These are phyloP conservation scores for Zaprionus nigranus DNA, from an alignment of 1,140 invertebrate genomes.

Conservation along the genomic window DNA sequence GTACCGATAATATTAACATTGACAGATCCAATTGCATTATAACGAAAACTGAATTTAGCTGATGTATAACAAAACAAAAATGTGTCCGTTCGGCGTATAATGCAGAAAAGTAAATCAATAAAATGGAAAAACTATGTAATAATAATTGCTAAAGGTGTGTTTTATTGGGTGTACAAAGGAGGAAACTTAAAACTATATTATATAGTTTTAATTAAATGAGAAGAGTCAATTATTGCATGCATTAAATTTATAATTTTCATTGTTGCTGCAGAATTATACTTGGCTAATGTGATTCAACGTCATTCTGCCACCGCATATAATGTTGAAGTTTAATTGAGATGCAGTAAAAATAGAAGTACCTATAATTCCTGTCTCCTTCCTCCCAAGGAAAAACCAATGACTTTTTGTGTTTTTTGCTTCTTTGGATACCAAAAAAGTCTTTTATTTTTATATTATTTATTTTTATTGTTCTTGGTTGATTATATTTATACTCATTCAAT, in stretches of 20 bases:
- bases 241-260: too few species aligned
- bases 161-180: background rate
- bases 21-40: conserved; percentile 15
- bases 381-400: background rate
- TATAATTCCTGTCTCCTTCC: too few species aligned
- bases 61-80: conserved; percentile 70
- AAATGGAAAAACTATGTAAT: conserved; percentile 73
- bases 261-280: too few species aligned
- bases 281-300: too few species aligned
- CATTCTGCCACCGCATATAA: too few species aligned
- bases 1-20: conserved; percentile 43
- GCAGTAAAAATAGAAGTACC: too few species aligned
- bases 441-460: conserved; percentile 32
- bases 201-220: too few species aligned
- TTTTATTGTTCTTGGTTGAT: conserved; percentile 69
- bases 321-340: too few species aligned
- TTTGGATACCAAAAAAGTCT: conserved; percentile 79
- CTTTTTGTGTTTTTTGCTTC: conserved; percentile 47
- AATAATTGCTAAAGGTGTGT: conserved; percentile 24
- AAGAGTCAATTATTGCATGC: too few species aligned
- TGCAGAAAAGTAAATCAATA: conserved; percentile 73
- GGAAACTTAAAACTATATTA: too few species aligned
- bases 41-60: conserved; percentile 66
- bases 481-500: background rate
- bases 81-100: conserved; percentile 68